These are phyloP conservation scores for Lepidonotus clava DNA, from an alignment of 2,888 invertebrate species.

Conservation along the genomic window DNA sequence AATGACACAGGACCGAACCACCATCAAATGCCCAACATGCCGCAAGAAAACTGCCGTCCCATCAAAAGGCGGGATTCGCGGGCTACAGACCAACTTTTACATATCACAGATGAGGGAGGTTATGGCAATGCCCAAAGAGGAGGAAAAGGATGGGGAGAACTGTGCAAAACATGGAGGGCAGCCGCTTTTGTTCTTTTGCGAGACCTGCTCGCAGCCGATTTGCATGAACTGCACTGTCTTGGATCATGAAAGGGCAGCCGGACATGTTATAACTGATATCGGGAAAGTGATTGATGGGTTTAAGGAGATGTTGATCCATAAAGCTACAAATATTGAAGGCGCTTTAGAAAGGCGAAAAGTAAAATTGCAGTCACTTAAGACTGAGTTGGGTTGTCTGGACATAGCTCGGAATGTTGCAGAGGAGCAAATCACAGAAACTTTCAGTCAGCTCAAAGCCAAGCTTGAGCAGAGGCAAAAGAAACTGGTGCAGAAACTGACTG, in stretches of 20 bases:
- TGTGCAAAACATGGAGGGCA: constrained; percentile 55
- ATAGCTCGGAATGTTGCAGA: not conserved
- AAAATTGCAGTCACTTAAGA: constrained; percentile 25
- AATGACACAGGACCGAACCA: not conserved
- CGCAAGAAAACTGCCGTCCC: constrained; percentile 53
- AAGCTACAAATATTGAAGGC: not conserved
- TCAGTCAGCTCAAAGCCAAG: constrained; percentile 44
- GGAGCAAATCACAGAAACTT: constrained; percentile 45
- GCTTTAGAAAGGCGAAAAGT: not conserved
- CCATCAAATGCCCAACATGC: constrained; percentile 54
- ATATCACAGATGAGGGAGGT: constrained; percentile 55
- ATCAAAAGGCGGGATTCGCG: constrained; percentile 34
- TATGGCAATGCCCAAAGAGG: not conserved
- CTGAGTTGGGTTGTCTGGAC: constrained; percentile 53
- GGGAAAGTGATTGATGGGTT: constrained; percentile 7
- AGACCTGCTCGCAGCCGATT: constrained; percentile 54
- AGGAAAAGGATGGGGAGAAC: not conserved
- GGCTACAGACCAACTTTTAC: constrained; percentile 56
- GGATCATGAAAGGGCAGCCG: constrained; percentile 57
- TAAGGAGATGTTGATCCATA: not conserved
- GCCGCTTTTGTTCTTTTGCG: constrained; percentile 57
- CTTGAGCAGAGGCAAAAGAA: constrained; percentile 20
- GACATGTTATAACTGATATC: constrained; percentile 56
- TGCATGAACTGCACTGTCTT: constrained; percentile 61
- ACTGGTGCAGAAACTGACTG: constrained; percentile 5